These are phyloP conservation scores for Bergia sp. DNA, from an alignment of 92 coral and sea anemone species.

Conservation along the genomic window DNA sequence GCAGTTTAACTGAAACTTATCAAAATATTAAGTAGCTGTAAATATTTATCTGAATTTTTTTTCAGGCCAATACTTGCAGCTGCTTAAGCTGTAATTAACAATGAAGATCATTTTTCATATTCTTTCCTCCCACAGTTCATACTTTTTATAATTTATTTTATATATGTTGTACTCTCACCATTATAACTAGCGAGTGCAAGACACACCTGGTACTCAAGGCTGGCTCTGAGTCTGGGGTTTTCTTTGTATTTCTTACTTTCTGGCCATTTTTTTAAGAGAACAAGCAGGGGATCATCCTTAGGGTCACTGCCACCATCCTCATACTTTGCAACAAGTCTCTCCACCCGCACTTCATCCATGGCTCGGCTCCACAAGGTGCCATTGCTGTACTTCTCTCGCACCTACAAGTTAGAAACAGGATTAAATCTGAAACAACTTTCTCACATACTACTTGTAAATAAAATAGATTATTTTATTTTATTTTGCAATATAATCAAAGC, in stretches of 20 bases:
- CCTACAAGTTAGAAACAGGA: constrained; percentile 46
- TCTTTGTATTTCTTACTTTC: constrained; percentile 58
- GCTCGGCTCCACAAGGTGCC: constrained; percentile 76
- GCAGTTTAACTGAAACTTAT: too few relatives aligned
- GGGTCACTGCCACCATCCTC: constrained; percentile 61
- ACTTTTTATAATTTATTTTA: too few relatives aligned
- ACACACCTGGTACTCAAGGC: constrained; percentile 69
- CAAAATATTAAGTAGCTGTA: too few relatives aligned
- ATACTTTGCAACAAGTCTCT: constrained; percentile 62
- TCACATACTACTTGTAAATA: neutral
- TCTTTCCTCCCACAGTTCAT: too few relatives aligned
- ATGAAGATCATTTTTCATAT: too few relatives aligned
- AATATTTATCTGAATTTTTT: too few relatives aligned
- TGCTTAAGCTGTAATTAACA: too few relatives aligned
- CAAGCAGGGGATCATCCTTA: constrained; percentile 69
- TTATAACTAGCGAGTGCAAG: too few relatives aligned
- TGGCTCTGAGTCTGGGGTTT: constrained; percentile 61
- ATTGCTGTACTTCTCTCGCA: constrained; percentile 71
- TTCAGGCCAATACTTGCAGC: too few relatives aligned
- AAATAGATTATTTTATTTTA: too few relatives aligned
- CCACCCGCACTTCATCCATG: constrained; percentile 85
- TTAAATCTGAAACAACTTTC: neutral
- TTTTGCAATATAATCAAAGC: too few relatives aligned
- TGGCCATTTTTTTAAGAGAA: constrained; percentile 85
- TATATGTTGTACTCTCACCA: neutral